phyloP scores from a whole-genome alignment of 2,113 vertebrate species.

The Antigone vipio region DNA sequence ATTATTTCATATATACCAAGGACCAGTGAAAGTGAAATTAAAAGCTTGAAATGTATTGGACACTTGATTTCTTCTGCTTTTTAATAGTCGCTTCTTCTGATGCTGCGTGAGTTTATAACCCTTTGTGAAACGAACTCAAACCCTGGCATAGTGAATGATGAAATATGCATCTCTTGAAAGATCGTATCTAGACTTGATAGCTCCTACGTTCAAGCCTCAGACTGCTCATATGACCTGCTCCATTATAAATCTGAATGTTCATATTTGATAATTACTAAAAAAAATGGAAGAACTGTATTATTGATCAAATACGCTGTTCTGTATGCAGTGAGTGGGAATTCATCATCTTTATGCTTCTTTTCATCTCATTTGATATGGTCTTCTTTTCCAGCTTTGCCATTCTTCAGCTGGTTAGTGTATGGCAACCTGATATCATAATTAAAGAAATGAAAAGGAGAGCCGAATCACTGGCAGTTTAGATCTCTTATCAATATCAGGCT shows the following conservation, averaged over 20 bases:
- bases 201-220: not conserved
- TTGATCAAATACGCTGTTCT: not conserved
- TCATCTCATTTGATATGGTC: not conserved
- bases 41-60: not conserved
- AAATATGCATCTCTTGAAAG: not conserved
- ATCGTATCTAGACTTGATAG: not conserved
- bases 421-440: not conserved
- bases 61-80: not conserved
- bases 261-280: not conserved
- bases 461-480: not conserved
- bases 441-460: not conserved
- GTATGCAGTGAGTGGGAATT: not conserved
- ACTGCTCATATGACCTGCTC: not conserved
- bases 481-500: not conserved
- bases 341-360: not conserved
- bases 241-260: not conserved
- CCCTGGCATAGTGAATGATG: not conserved
- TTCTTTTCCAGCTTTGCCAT: not conserved
- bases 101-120: not conserved
- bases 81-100: not conserved
- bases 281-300: not conserved
- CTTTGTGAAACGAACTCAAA: not conserved
- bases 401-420: not conserved
- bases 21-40: conserved; percentile 33
- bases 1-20: not conserved